Evolutionary conservation across 2,797 vertebrate genomes (phyloP), one percentile per base, ranked within the genome.

Genomic region (Tokudaia tokunoshimensis): DNA sequence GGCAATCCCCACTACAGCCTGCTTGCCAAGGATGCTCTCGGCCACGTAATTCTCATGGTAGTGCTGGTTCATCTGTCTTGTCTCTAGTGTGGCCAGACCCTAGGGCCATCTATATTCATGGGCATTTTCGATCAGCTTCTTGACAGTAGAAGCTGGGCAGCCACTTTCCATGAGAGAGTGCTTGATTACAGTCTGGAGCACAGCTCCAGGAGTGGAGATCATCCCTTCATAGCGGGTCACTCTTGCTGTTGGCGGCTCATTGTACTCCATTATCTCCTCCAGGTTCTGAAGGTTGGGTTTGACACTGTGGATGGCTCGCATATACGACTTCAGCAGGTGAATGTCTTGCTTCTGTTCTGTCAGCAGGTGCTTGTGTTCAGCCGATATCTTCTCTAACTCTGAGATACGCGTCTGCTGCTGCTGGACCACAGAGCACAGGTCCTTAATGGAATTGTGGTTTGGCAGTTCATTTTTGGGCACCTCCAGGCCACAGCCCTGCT

Each of bases 21-120:
- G 99, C 97, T 99, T 99, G 97, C 99, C 99, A 6, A 99, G 99
- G 97, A 99, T 99, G 55, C 99, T 99, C 87, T 99, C 99, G 98
- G 99, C 99, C 96, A 99, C 99, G 96, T 99, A 99, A 99, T 99
- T 99, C 99, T 99, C 99, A 41, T 99, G 99, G 99, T 99, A 99
- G 93, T 99, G 99, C 34, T 99, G 99, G 98, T 99, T 99, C 99
- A 99, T 99, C 99, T 99, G 99, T 78, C 99, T 99, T 0, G 99
- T 99, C 99, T 99, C 99, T 92, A 99, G 99, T 13, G 99, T 99
- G 98, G 99, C 99, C 98, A 99, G 98, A 31, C 99, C 99, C 98
- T 99, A 99, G 0, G 99, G 99, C 99, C 99, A 99, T 98, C 99
- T 99, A 6, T 99, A 99, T 98, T 99, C 99, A 7, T 99, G 99